phyloP scores from a whole-genome alignment of 35 echinoderm and acorn worm genomes.

The Apostichopus japonicus region DNA sequence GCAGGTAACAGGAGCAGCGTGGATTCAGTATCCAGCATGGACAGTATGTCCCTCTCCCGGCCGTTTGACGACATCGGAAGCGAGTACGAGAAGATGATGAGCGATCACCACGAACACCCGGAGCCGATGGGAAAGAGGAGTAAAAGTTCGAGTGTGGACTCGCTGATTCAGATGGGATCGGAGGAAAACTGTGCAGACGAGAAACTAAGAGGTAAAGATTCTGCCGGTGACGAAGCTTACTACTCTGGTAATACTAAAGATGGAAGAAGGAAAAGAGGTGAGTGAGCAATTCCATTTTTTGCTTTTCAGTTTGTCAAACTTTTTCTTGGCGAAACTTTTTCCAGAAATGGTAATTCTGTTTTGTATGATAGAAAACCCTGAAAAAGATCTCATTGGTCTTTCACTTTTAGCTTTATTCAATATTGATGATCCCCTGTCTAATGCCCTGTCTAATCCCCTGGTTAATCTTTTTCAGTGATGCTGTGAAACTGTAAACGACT shows the following conservation, averaged over 20 bases:
- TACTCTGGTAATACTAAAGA: not conserved
- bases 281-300: not conserved
- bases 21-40: slow-evolving; percentile 78
- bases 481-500: too few relatives aligned
- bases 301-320: too few relatives aligned
- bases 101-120: slow-evolving; percentile 42
- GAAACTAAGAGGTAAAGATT: not conserved
- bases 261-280: slow-evolving; percentile 42
- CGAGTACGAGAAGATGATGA: slow-evolving; percentile 71
- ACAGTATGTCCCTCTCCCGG: slow-evolving; percentile 67
- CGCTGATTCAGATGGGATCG: slow-evolving; percentile 26
- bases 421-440: too few relatives aligned
- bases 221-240: not conserved
- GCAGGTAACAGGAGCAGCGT: slow-evolving; percentile 12
- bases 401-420: too few relatives aligned
- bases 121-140: not conserved
- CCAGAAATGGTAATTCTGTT: too few relatives aligned
- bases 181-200: not conserved
- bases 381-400: too few relatives aligned
- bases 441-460: too few relatives aligned
- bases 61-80: slow-evolving; percentile 82
- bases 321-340: too few relatives aligned
- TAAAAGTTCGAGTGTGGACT: slow-evolving; percentile 41
- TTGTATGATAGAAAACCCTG: too few relatives aligned
- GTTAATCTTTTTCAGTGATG: too few relatives aligned